Evolutionary conservation across 2,113 vertebrate species (phyloP), one percentile per base, ranked within the genome.

Genomic region (Atractosteus spatula): DNA sequence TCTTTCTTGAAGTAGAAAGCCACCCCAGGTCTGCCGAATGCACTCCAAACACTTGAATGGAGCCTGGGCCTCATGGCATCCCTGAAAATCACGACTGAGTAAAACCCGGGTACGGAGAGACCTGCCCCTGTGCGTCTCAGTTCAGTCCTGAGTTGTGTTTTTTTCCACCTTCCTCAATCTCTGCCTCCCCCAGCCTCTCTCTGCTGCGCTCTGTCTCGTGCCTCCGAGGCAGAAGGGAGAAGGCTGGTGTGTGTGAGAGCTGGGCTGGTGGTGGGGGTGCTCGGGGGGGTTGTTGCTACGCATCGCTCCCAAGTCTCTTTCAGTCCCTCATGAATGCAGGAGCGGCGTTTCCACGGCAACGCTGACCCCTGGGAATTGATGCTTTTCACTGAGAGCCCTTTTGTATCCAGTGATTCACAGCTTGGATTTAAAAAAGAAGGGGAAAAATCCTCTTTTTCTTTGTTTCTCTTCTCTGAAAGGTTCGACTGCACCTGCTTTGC

Each of bases 261-360:
- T 7, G 47, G 14, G 44, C 29, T 3, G 13, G 8, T 8, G 67
- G 57, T 42, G 61, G 54, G 51, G 67, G 70, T 71, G 69, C 61
- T 17, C 63, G 64, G 70, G 55, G n/a, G 70, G 73, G 68, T 68
- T 72, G 70, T 69, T 85, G 79, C 83, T 80, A 84, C 73, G 80
- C 76, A 74, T 71, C 70, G 71, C 44, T 80, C 51, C 29, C 74
- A 76, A 72, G 81, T 89, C 85, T 75, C 81, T 86, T 89, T 89
- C 84, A 88, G 78, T 83, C 83, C 83, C 87, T 80, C 85, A 86
- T 89, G 81, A 87, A 90, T 87, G 83, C 85, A 75, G 79, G 78
- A 85, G 85, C 87, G 83, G 82, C 83, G 90, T 93, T 91, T 84
- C 91, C 89, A 91, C 88, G 89, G 86, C 78, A 89, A 93, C 88